Base-by-base conservation (phyloP, 2,797 vertebrate genomes). In the Myripristis murdjan region DNA sequence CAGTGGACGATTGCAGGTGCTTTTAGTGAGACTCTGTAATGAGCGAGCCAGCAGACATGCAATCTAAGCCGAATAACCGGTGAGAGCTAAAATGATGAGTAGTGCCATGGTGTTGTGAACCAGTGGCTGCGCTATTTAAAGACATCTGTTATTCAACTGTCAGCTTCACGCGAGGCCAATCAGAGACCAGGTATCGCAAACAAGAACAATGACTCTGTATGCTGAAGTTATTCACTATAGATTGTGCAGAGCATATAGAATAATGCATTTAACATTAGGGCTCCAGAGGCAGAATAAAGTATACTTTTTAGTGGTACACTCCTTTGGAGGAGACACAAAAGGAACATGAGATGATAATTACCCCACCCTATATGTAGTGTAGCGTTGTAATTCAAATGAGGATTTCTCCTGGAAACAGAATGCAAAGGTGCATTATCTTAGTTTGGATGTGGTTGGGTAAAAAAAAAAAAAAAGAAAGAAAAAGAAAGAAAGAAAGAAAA, bases 1-100 rank as follows among this genome's bases (percentile, higher is more conserved):
- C 63, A 65, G 65, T 66, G 77, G 80, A 86, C 81, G 71, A 82
- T 65, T 71, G 68, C 61, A 60, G 61, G 76, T 87, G 86, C 88
- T 91, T 90, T 91, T 86, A 87, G 85, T 73, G 77, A 80, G 86
- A 90, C 87, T 86, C 68, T 15, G 77, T 91, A 84, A 93, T 88
- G 86, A 88, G 80, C 59, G 76, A 77, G 79, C 72, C 73, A 72
- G 86, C 87, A 77, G 81, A 84, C 81, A 75, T 85, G 69, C 75
- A 76, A 86, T 87, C 83, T 85, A 60, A 63, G 70, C 77, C 67
- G 85, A 87, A 90, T 84, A 86, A 80, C 67, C 81, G 84, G 76
- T 82, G 86, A 87, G 68, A 61, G 48, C 53, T 44, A 39, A 82
- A 82, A 81, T 77, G 85, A 90, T 70, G 61, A 76, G 61, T 52